Evolutionary conservation across 2,888 invertebrate species (phyloP).

Genomic region (Chrysolina oricalcia): DNA sequence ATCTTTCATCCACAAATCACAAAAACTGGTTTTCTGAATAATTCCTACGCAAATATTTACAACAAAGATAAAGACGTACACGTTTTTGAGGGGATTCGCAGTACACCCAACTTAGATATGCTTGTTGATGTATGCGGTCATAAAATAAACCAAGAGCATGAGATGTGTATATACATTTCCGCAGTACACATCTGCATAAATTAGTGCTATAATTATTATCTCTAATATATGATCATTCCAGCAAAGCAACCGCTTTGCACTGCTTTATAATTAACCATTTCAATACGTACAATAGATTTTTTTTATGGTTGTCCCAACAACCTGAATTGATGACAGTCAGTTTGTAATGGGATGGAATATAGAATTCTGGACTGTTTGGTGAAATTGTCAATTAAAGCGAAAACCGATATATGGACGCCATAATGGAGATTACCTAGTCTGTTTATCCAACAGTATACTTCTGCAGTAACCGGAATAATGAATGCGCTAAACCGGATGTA

Average conservation of each 20-base stretch:
- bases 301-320: not conserved
- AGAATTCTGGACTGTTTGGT: not conserved
- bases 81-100: slow-evolving; percentile 17
- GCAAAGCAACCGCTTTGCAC: slow-evolving; percentile 22
- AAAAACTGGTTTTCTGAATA: slow-evolving; percentile 25
- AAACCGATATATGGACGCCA: slow-evolving; percentile 11
- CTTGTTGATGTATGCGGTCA: slow-evolving; percentile 23
- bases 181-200: slow-evolving; percentile 28
- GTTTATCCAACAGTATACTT: not conserved
- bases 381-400: slow-evolving; percentile 17
- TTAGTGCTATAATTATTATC: slow-evolving; percentile 27
- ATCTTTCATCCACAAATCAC: not conserved
- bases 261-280: slow-evolving; percentile 19
- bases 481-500: not conserved
- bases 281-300: slow-evolving; percentile 9
- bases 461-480: not conserved
- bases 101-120: slow-evolving; percentile 18
- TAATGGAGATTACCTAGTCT: slow-evolving; percentile 1
- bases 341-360: slow-evolving; percentile 7
- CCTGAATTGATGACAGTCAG: not conserved
- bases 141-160: slow-evolving; percentile 27
- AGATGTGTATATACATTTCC: slow-evolving; percentile 15
- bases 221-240: slow-evolving; percentile 27
- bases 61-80: slow-evolving; percentile 8
- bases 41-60: slow-evolving; percentile 18